Evolutionary conservation across 2,888 invertebrate species (phyloP).

Genomic region (Euclidia mi): DNA sequence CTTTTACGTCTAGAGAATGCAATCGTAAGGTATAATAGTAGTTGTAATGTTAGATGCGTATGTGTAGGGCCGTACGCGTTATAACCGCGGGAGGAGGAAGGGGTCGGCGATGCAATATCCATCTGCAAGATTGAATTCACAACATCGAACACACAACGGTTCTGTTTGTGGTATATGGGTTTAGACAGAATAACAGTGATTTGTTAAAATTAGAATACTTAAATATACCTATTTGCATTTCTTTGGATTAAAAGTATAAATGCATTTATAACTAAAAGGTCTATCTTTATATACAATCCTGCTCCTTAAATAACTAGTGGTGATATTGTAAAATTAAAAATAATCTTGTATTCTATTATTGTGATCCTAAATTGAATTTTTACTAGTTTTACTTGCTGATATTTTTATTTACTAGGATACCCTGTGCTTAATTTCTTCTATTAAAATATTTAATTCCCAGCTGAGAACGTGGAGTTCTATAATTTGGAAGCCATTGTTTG

Average conservation of each 20-base stretch:
- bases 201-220: constrained; percentile 33
- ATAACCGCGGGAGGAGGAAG: constrained; percentile 45
- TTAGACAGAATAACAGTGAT: constrained; percentile 29
- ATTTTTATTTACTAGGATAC: constrained; percentile 63
- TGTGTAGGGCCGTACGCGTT: constrained; percentile 43
- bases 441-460: too few species aligned
- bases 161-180: constrained; percentile 35
- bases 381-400: constrained; percentile 74
- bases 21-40: constrained; percentile 51
- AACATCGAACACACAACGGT: constrained; percentile 36
- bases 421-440: too few species aligned
- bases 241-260: constrained; percentile 32
- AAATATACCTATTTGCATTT: constrained; percentile 39
- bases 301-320: constrained; percentile 49
- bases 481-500: neutral
- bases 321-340: constrained; percentile 69
- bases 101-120: constrained; percentile 46
- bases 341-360: constrained; percentile 69
- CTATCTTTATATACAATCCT: constrained; percentile 34
- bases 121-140: constrained; percentile 38
- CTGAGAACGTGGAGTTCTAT: neutral
- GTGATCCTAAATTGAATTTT: constrained; percentile 88
- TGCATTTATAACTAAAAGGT: constrained; percentile 47
- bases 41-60: constrained; percentile 45
- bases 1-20: constrained; percentile 52